These are phyloP conservation scores for Flexamia atlantica DNA, from an alignment of 2,888 invertebrate genomes.

Conservation along the genomic window DNA sequence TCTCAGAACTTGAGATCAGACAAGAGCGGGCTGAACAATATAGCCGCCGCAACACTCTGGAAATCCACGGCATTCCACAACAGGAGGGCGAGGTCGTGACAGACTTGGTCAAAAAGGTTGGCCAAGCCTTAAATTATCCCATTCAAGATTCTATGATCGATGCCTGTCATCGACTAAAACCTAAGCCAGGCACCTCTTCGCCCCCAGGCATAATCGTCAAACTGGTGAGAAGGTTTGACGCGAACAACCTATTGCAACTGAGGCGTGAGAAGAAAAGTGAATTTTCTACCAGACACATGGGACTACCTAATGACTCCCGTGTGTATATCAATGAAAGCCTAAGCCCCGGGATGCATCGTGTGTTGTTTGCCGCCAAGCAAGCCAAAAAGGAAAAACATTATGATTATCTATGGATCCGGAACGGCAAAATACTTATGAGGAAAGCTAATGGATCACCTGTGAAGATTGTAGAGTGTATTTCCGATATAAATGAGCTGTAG, in stretches of 20 bases:
- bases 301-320: neutral
- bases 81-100: neutral
- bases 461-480: neutral
- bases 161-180: slow-evolving; percentile 23
- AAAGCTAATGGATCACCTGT: slow-evolving; percentile 29
- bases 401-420: slow-evolving; percentile 49
- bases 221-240: neutral
- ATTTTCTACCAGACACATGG: slow-evolving; percentile 18
- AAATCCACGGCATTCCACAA: slow-evolving; percentile 33
- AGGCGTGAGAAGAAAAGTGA: neutral
- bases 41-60: neutral
- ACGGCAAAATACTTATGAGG: slow-evolving; percentile 55
- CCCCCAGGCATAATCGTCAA: slow-evolving; percentile 37
- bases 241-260: neutral
- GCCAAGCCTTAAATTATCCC: neutral
- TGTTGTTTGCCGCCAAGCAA: slow-evolving; percentile 32
- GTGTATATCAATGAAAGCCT: slow-evolving; percentile 54
- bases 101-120: slow-evolving; percentile 12
- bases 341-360: slow-evolving; percentile 2
- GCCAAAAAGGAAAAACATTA: slow-evolving; percentile 15
- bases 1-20: neutral
- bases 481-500: neutral
- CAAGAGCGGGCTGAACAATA: slow-evolving; percentile 35
- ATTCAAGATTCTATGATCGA: slow-evolving; percentile 26
- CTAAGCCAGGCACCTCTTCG: neutral